A percentile compares a stretch with the other conserved stretches of the same genome.
Conservation (phyloP, 2,888 invertebrate species). For the Drosophila maculinotata region DNA sequence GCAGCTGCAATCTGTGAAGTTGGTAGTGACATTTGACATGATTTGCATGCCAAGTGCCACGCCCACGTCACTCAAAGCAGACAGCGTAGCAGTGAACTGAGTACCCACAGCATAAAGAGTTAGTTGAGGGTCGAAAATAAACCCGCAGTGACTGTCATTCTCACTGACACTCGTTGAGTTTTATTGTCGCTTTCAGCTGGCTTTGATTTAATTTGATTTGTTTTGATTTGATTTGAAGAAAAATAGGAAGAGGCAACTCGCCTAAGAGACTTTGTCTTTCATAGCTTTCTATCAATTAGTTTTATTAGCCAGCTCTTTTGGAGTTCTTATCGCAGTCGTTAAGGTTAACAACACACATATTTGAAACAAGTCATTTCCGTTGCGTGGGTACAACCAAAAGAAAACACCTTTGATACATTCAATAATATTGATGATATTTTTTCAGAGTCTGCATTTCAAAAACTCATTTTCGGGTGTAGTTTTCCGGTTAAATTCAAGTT, state of each 20-base stretch:
- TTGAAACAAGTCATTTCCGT: constrained; percentile 32
- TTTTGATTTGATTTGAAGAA: constrained; percentile 38
- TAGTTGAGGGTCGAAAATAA: constrained; percentile 22
- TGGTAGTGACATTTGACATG: constrained; percentile 78
- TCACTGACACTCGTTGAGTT: constrained; percentile 69
- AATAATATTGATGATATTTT: no score
- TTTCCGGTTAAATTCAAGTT: constrained; percentile 7
- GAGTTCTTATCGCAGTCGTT: constrained; percentile 59
- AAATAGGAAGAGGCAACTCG: not conserved
- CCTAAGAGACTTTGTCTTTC: not conserved
- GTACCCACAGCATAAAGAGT: constrained; percentile 28
- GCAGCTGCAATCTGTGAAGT: constrained; percentile 63
- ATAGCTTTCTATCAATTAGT: constrained; percentile 64
- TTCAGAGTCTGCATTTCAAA: no score
- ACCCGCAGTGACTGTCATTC: constrained; percentile 27
- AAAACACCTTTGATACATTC: no score
- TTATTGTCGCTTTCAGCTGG: constrained; percentile 73
- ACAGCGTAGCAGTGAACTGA: constrained; percentile 25
- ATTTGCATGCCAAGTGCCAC: constrained; percentile 80
- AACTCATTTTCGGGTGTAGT: no score
- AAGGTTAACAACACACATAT: constrained; percentile 23
- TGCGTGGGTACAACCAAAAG: constrained; percentile 50
- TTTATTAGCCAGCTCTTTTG: constrained; percentile 47
- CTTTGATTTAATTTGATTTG: constrained; percentile 63
- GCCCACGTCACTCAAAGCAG: constrained; percentile 68